Percentiles rank a stretch among this genome's conserved stretches.
Conservation (phyloP, 2,113 vertebrate species). For the Equus przewalskii region DNA sequence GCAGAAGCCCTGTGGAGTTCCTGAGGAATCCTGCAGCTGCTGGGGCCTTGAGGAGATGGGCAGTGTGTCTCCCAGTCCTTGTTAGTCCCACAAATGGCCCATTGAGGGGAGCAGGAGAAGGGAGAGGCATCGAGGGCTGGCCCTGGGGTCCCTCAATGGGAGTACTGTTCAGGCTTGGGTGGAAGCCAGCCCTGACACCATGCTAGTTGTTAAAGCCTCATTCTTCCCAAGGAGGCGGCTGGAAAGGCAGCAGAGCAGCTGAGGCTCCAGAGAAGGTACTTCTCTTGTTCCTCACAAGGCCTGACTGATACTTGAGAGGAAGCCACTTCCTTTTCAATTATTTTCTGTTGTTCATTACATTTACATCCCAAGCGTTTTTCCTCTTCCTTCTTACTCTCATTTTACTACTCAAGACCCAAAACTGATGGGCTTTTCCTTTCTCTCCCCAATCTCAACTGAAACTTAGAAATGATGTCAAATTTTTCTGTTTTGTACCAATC, state of each 20-base stretch:
- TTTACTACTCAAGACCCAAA: conserved; percentile 53
- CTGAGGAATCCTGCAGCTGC: conserved; percentile 81
- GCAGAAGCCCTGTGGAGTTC: conserved; percentile 10
- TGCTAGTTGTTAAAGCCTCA: conserved; percentile 80
- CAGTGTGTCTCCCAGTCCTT: conserved; percentile 72
- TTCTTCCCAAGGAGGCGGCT: conserved; percentile 81
- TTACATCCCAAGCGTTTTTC: conserved; percentile 66
- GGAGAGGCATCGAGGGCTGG: conserved; percentile 68
- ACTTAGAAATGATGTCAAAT: conserved; percentile 17
- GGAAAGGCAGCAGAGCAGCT: conserved; percentile 80
- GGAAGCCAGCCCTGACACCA: conserved; percentile 80
- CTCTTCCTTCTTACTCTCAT: conserved; percentile 48
- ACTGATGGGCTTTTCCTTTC: conserved; percentile 54
- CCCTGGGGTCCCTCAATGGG: conserved; percentile 82
- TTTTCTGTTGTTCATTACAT: conserved; percentile 64
- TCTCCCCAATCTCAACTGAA: conserved; percentile 15
- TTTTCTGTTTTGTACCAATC: not conserved
- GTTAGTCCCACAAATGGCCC: conserved; percentile 75
- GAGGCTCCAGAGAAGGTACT: conserved; percentile 77
- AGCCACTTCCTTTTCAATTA: conserved; percentile 74
- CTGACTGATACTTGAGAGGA: conserved; percentile 68
- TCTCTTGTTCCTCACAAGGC: conserved; percentile 79
- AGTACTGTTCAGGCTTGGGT: conserved; percentile 77
- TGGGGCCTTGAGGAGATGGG: conserved; percentile 67
- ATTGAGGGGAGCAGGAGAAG: conserved; percentile 84